phyloP scores from a whole-genome alignment of 2,888 invertebrate species.

The Escarpia spicata region DNA sequence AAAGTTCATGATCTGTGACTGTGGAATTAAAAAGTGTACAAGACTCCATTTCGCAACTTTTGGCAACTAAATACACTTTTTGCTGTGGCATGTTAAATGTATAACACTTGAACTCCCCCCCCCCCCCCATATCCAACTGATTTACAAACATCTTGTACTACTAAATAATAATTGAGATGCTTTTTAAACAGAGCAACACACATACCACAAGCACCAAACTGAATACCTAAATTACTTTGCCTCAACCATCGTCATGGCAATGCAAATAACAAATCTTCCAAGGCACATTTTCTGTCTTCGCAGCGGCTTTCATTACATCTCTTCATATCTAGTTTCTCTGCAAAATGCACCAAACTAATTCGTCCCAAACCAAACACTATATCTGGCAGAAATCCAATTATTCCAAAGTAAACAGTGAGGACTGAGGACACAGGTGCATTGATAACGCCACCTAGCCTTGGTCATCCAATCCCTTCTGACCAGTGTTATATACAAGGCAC shows the following conservation, averaged over 20 bases:
- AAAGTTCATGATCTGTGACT: too few species aligned
- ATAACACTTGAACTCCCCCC: not conserved
- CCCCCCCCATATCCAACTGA: not conserved
- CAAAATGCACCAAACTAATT: slow-evolving; percentile 10
- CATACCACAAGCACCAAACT: not conserved
- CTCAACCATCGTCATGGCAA: not conserved
- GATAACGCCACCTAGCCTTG: not conserved
- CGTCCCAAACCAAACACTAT: not conserved
- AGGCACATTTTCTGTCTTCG: not conserved
- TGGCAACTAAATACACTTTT: too few species aligned
- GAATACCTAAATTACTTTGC: not conserved
- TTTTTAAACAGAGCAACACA: not conserved
- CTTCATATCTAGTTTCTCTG: not conserved
- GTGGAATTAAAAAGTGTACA: too few species aligned
- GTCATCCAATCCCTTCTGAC: not conserved
- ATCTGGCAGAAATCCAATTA: not conserved
- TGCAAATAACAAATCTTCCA: not conserved
- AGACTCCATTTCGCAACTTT: too few species aligned
- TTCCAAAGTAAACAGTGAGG: not conserved
- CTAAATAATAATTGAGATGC: not conserved
- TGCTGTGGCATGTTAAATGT: too few species aligned
- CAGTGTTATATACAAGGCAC: slow-evolving; percentile 5
- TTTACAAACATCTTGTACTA: not conserved
- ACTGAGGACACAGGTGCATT: not conserved
- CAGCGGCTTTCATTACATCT: not conserved